Conservation (phyloP, 2,888 invertebrate genomes). For the Laothoe populi region DNA sequence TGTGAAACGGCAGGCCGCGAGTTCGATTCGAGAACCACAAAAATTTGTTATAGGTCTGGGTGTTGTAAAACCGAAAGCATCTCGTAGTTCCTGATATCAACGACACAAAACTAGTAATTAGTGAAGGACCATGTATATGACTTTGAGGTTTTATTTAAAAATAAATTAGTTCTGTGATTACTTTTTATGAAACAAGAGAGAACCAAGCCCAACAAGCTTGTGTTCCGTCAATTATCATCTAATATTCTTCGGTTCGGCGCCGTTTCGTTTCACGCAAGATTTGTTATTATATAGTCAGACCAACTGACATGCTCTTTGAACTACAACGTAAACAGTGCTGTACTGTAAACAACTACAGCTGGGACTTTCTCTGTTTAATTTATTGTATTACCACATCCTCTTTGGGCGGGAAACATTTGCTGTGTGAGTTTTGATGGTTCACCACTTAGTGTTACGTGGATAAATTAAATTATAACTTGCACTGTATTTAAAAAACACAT, state of each 20-base stretch:
- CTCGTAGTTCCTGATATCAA: too few relatives aligned
- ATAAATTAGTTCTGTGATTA: too few relatives aligned
- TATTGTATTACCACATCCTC: constrained; percentile 22
- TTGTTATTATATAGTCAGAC: constrained; percentile 18
- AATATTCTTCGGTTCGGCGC: neutral
- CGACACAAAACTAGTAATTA: too few relatives aligned
- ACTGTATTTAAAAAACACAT: too few relatives aligned
- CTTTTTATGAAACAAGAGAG: neutral
- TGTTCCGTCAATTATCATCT: constrained; percentile 1
- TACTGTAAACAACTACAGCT: constrained; percentile 15
- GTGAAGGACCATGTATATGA: too few relatives aligned
- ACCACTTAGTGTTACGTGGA: neutral
- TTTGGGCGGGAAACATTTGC: neutral
- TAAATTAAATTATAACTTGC: too few relatives aligned
- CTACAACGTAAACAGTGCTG: constrained; percentile 14
- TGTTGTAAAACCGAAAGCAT: too few relatives aligned
- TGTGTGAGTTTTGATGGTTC: neutral
- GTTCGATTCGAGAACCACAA: too few relatives aligned
- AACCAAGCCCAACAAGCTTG: neutral
- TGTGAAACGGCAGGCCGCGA: too few relatives aligned
- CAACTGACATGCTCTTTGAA: constrained; percentile 23
- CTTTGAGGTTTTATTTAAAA: too few relatives aligned
- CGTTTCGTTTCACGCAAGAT: constrained; percentile 19
- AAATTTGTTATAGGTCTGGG: too few relatives aligned
- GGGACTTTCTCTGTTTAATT: constrained; percentile 10